phyloP scores from a whole-genome alignment of 2,113 vertebrate species.

The Atractosteus spatula region DNA sequence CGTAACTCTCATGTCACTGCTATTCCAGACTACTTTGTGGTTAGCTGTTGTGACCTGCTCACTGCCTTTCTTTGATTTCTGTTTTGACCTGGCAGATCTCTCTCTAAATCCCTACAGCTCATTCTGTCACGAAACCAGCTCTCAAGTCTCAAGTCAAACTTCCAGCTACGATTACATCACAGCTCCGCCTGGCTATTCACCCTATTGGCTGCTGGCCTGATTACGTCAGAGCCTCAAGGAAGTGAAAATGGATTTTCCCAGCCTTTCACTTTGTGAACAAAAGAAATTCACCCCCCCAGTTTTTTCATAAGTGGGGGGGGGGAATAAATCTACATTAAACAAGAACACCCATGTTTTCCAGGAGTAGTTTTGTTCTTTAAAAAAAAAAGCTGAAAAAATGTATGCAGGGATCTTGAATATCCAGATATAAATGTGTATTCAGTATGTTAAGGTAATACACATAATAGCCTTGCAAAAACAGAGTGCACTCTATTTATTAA shows the following conservation, averaged over 20 bases:
- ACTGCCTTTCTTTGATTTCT: background rate
- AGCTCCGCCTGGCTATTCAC: slow-evolving; percentile 35
- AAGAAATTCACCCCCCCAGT: background rate
- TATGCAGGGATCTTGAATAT: too few species aligned
- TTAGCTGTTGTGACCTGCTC: slow-evolving; percentile 9
- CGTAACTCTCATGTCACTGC: background rate
- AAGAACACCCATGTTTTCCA: too few species aligned
- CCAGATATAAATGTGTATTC: too few species aligned
- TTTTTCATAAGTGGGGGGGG: too few species aligned
- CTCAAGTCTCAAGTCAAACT: slow-evolving; percentile 39
- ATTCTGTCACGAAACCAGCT: slow-evolving; percentile 38
- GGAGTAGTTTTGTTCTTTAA: too few species aligned
- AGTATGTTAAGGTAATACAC: too few species aligned
- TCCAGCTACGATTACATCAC: slow-evolving; percentile 21
- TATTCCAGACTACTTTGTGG: slow-evolving; percentile 3
- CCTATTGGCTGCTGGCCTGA: slow-evolving; percentile 28
- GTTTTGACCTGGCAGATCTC: slow-evolving; percentile 21
- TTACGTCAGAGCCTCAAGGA: slow-evolving; percentile 11
- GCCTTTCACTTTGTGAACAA: background rate
- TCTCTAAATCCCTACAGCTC: slow-evolving; percentile 35
- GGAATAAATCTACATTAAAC: too few species aligned
- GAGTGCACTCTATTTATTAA: too few species aligned
- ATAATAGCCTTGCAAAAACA: too few species aligned
- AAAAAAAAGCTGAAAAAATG: too few species aligned
- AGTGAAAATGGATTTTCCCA: slow-evolving; percentile 17